Conservation (phyloP, 2,888 invertebrate species). For the Belgica antarctica region DNA sequence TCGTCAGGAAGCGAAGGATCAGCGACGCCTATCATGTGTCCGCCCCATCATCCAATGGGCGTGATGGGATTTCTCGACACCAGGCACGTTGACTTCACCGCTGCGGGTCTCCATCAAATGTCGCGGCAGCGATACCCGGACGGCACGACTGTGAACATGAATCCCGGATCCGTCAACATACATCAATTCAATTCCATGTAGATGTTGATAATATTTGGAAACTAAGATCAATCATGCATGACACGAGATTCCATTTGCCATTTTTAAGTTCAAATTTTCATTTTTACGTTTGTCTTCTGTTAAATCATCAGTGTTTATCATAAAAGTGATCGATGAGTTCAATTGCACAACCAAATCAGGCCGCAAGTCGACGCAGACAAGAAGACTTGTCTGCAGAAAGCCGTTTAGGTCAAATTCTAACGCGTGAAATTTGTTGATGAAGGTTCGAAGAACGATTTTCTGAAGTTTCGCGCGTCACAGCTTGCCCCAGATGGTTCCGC, state of each 20-base stretch:
- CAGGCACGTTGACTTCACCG: conserved; percentile 65
- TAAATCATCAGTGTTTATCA: no score
- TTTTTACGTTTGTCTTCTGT: background rate
- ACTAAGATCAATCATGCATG: background rate
- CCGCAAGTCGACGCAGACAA: no score
- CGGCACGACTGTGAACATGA: conserved; percentile 55
- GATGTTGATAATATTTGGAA: conserved; percentile 48
- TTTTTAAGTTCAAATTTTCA: conserved; percentile 20
- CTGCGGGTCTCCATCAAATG: conserved; percentile 61
- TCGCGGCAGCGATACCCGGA: conserved; percentile 56
- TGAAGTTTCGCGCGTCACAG: no score
- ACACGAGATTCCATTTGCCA: conserved; percentile 3
- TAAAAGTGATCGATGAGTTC: no score
- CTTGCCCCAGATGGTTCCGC: no score
- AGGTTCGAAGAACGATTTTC: no score
- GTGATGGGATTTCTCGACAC: conserved; percentile 70
- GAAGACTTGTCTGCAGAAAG: no score
- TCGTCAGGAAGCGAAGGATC: conserved; percentile 56
- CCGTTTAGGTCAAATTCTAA: no score
- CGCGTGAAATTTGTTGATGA: no score
- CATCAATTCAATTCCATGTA: conserved; percentile 77
- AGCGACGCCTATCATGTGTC: conserved; percentile 62
- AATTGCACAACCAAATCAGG: no score
- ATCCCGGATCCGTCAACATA: conserved; percentile 66
- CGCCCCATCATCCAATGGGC: conserved; percentile 63